A percentile compares a stretch with the other conserved stretches of the same genome.
Conservation (phyloP, 2,113 vertebrate genomes). For the Syngnathus floridae region DNA sequence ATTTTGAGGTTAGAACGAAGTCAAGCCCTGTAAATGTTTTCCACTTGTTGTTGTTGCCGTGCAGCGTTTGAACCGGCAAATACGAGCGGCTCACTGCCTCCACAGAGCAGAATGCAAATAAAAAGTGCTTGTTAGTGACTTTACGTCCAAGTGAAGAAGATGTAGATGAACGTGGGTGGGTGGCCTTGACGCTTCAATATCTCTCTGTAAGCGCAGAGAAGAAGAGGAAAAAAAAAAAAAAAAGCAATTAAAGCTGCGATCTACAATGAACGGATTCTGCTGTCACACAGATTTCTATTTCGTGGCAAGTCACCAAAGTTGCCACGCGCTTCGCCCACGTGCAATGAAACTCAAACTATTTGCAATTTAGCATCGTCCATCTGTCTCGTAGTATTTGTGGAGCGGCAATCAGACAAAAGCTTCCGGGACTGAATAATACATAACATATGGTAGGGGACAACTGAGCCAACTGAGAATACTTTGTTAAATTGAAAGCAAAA, state of each 20-base stretch:
- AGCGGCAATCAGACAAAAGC: neutral
- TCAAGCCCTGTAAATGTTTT: constrained; percentile 2
- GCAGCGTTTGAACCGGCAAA: neutral
- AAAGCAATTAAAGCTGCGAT: neutral
- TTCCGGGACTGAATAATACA: neutral
- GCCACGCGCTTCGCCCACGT: neutral
- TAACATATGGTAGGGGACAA: neutral
- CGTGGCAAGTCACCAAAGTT: neutral
- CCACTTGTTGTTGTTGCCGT: neutral
- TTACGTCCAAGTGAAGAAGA: neutral
- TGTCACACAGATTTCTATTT: neutral
- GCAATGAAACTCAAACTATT: neutral
- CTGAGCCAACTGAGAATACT: neutral
- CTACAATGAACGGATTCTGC: neutral
- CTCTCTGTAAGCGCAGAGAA: neutral
- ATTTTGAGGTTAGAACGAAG: neutral
- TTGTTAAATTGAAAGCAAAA: neutral
- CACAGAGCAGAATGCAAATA: neutral
- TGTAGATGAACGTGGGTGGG: neutral
- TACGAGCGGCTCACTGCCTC: neutral
- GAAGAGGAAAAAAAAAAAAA: neutral
- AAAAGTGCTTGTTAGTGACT: neutral
- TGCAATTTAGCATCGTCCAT: neutral
- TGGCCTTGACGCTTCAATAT: neutral
- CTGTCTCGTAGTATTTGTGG: neutral